Evolutionary conservation across 2,797 vertebrate genomes (phyloP), one percentile per base, ranked within the genome.

Genomic region (Cirrhinus mrigala): DNA sequence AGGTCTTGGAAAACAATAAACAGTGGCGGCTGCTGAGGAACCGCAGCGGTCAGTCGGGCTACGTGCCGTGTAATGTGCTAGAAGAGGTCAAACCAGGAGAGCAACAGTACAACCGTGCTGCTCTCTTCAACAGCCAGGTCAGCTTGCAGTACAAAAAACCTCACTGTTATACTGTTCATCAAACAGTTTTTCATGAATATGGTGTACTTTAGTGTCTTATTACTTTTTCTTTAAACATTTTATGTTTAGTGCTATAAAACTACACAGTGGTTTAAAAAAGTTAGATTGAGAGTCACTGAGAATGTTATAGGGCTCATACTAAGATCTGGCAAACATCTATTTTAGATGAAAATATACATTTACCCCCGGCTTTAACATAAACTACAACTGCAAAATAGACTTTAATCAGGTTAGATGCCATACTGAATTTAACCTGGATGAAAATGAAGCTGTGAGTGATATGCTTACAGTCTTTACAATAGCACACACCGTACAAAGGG

Each of bases 21-120:
- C 96, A 96, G 88, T 97, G 96, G 96, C 96, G 96, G 96, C 94
- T 95, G 76, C 76, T 97, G 81, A 92, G 94, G 68, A 97, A 93
- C 86, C 91, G 95, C 85, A 96, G 94, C 0, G 95, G 95, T 24
- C 96, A 96, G 90, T 90, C 94, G 0, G 96, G 96, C 50, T 96
- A 95, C 0, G 96, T 97, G 64, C 96, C 96, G 1, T 93, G 93
- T 85, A 97, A 96, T 81, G 95, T 97, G 86, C 93, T 97, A 87
- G 94, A 93, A 11, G 91, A 95, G 83, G 86, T 93, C n/a, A 92
- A 92, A 79, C 90, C 89, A 0, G 96, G 95, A 60, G 95, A 96
- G 15, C 86, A 54, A 2, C 75, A 54, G 60, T 86, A 84, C 82
- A 85, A 78, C 18, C 79, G 78, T 11, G 82, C 86, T 14, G 88